Percentiles rank a stretch among this genome's conserved stretches.
phyloP scores from a whole-genome alignment of 2,113 vertebrate genomes.

The Colaptes auratus region DNA sequence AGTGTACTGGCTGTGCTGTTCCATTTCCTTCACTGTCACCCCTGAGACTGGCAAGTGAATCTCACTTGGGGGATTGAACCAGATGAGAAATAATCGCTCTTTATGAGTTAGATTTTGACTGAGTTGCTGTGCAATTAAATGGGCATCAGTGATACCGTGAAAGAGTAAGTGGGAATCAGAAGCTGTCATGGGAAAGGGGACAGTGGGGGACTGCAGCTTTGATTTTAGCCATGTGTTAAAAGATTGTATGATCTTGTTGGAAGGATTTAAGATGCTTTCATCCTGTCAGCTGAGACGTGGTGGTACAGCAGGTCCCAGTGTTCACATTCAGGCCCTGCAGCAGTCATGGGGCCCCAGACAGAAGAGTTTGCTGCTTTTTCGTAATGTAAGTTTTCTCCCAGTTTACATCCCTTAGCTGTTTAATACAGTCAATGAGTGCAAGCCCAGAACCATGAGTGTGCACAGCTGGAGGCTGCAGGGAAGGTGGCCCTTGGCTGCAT shows the following conservation, averaged over 20 bases:
- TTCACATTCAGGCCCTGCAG: neutral
- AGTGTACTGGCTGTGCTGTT: rapidly evolving
- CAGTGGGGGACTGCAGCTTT: neutral
- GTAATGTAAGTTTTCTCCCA: neutral
- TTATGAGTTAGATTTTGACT: neutral
- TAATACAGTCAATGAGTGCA: neutral
- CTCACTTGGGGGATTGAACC: neutral
- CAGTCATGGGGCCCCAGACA: neutral
- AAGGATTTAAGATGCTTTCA: neutral
- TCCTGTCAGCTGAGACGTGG: neutral
- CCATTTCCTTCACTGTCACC: neutral
- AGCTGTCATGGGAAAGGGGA: neutral
- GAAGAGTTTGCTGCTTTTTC: neutral
- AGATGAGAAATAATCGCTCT: neutral
- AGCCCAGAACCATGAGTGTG: rapidly evolving
- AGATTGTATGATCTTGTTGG: neutral
- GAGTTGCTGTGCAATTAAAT: neutral
- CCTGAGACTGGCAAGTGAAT: neutral
- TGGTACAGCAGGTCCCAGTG: neutral
- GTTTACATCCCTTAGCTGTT: neutral
- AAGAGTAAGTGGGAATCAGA: neutral
- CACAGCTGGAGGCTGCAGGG: rapidly evolving
- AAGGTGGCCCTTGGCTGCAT: neutral
- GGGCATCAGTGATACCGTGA: neutral
- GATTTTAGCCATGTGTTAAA: neutral